Base-by-base conservation (phyloP, 64 coral and sea anemone species). In the Dendronephthya gigantea region DNA sequence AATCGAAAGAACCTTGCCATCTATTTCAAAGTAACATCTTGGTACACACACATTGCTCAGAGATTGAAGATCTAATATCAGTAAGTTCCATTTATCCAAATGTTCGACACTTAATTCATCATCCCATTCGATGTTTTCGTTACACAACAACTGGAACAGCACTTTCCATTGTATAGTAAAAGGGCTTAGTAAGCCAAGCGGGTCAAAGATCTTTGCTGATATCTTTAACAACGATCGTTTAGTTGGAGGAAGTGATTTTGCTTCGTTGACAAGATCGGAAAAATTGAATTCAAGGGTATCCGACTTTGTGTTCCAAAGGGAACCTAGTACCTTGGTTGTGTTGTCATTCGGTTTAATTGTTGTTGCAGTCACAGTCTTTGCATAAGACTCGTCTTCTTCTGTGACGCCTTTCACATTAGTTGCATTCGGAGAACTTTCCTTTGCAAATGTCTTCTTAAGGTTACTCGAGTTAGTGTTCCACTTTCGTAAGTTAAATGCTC, bases 141-240 rank as follows among this genome's bases (percentile, higher is more conserved):
- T 39, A 41, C 92, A 90, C 2, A 93, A 84, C 29, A 56, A 52
- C 45, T 88, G 88, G 58, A 88, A 93, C 17, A 86, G 52, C 30
- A 68, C 56, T 69, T 86, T 86, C 85, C 56, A 36, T 36, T 41
- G 50, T 35, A 90, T 93, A 1, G 88, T 91, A 19, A 87, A 91
- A 4, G 83, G 68, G 19, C 83, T 85, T 16, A 90, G 55, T 35
- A 87, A 70, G 75, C 85, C 90, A 0, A 83, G 82, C 6, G 85
- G 90, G 34, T 91, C 90, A 40, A 87, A 91, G 2, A 91, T 87
- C 52, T 90, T 90, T 9, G 88, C 88, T 33, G 88, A 72, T 84
- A 90, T 84, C 59, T 84, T 89, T 12, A 84, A 65, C 14, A 89
- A 37, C 16, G 88, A 89, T 68, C 88, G 55, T 45, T 84, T 89